A percentile compares a stretch with the other conserved stretches of the same genome.
phyloP scores from a whole-genome alignment of 37 sponge, comb jelly and placozoan genomes.

The Beroe ovata region DNA sequence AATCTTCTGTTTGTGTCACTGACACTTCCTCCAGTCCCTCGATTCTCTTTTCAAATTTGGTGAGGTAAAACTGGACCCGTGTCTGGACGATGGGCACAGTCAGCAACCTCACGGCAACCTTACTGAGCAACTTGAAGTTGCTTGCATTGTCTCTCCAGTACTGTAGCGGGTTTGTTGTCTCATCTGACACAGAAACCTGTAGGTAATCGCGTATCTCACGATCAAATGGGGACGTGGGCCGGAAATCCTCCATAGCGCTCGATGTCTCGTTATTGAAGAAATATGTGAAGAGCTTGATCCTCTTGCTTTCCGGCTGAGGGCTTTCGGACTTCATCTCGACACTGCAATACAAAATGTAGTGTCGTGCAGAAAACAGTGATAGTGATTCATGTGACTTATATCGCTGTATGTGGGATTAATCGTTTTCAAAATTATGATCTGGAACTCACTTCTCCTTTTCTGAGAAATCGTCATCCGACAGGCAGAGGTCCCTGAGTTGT shows the following conservation, averaged over 20 bases:
- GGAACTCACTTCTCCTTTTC: constrained; percentile 48
- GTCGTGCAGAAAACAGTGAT: no score
- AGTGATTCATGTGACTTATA: no score
- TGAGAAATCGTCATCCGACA: background rate
- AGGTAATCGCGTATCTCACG: constrained; percentile 35
- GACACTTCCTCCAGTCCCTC: constrained; percentile 31
- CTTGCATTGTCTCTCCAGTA: constrained; percentile 41
- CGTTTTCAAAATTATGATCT: no score
- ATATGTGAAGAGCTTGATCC: constrained; percentile 59
- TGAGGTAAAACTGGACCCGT: background rate
- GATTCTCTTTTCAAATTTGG: constrained; percentile 9
- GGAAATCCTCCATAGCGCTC: background rate
- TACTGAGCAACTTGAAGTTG: background rate
- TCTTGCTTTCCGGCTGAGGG: constrained; percentile 23
- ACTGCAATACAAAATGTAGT: no score
- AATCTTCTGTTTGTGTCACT: constrained; percentile 13
- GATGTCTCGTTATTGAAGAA: constrained; percentile 15
- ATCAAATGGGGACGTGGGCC: background rate
- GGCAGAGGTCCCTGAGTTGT: background rate
- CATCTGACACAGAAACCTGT: background rate
- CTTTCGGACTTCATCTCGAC: background rate
- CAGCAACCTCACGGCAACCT: background rate
- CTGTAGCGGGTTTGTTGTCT: constrained; percentile 5
- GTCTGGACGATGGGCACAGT: constrained; percentile 42
- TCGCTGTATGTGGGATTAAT: no score